Evolutionary conservation across 2,113 vertebrate species (phyloP).

Genomic region (Carassius auratus): DNA sequence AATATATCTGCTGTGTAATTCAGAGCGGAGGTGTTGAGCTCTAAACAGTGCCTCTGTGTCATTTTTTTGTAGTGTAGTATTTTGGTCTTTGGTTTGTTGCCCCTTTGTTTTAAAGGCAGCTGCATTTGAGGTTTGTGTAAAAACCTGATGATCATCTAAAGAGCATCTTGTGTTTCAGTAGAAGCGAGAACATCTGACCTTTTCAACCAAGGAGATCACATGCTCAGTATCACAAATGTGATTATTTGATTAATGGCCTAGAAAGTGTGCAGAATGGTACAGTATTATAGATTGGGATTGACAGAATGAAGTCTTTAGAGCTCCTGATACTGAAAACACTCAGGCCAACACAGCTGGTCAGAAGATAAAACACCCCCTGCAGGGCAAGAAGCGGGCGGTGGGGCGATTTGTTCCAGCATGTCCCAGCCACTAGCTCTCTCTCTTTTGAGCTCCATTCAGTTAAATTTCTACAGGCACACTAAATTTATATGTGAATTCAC

Average conservation of each 20-base stretch:
- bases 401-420: conserved; percentile 29
- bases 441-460: background rate
- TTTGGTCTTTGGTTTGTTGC: background rate
- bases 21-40: background rate
- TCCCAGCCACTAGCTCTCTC: background rate
- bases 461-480: background rate
- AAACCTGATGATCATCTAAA: background rate
- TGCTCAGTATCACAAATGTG: conserved; percentile 6
- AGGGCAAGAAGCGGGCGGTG: conserved; percentile 8
- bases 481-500: background rate
- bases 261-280: background rate
- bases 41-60: too few relatives aligned
- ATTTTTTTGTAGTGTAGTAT: background rate
- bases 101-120: background rate
- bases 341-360: conserved; percentile 42
- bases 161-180: background rate
- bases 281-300: background rate
- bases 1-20: background rate
- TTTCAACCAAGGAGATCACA: conserved; percentile 11
- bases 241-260: conserved; percentile 2
- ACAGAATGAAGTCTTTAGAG: conserved; percentile 26
- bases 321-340: conserved; percentile 12
- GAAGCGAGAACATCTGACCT: background rate
- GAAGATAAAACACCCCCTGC: conserved; percentile 24
- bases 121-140: background rate